Evolutionary conservation across 2,113 vertebrate species (phyloP).

Genomic region (Strigops habroptila): DNA sequence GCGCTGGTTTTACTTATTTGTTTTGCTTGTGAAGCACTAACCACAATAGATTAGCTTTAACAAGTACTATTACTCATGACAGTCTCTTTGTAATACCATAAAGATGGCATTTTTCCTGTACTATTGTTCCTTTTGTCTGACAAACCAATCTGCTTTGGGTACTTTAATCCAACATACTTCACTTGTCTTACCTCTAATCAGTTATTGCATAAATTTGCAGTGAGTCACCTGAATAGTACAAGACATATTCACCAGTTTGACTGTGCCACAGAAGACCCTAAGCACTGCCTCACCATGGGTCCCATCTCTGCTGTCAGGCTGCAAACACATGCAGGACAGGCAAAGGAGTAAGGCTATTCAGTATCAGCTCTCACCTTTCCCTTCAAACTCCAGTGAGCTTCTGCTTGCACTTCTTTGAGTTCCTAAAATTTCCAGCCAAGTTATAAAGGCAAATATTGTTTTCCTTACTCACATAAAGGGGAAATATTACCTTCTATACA

Average conservation of each 20-base stretch:
- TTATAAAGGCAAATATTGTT: neutral
- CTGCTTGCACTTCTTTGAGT: neutral
- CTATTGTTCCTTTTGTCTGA: neutral
- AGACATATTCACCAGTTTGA: neutral
- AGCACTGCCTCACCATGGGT: neutral
- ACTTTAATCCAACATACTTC: neutral
- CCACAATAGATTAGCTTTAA: neutral
- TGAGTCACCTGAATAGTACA: neutral
- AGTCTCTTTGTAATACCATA: neutral
- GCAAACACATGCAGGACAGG: neutral
- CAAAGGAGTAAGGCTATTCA: neutral
- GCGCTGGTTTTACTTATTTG: neutral
- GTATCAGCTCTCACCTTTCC: neutral
- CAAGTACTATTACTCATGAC: neutral
- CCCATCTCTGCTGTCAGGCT: neutral
- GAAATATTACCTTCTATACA: neutral
- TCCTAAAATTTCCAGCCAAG: neutral
- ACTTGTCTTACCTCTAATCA: neutral
- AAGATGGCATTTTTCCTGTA: neutral
- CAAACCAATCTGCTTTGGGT: neutral
- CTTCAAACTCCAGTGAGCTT: neutral
- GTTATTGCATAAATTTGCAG: neutral
- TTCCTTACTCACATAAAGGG: neutral
- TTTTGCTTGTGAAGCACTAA: neutral
- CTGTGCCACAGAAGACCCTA: fast-evolving